phyloP scores from a whole-genome alignment of 2,888 invertebrate species.

The Drosophila tanythrix region DNA sequence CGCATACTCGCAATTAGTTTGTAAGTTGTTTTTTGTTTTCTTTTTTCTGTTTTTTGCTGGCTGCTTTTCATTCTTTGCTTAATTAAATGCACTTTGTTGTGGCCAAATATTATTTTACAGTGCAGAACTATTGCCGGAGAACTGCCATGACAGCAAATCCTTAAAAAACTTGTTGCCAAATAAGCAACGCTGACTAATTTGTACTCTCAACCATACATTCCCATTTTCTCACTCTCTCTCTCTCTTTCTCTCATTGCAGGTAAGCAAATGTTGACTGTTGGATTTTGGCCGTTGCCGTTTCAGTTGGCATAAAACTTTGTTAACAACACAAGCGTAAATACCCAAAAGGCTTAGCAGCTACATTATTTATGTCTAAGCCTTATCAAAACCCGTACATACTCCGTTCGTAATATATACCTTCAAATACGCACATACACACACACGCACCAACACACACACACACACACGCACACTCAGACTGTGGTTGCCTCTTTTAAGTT shows the following conservation, averaged over 20 bases:
- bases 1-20: neutral
- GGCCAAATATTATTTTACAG: conserved; percentile 73
- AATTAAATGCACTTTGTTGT: conserved; percentile 76
- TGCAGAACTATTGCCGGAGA: conserved; percentile 31
- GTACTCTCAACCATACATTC: conserved; percentile 1
- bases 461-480: neutral
- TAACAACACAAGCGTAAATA: conserved; percentile 77
- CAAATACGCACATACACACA: neutral
- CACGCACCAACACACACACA: neutral
- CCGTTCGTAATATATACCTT: conserved; percentile 19
- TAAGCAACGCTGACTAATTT: conserved; percentile 57
- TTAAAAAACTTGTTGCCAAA: conserved; percentile 52
- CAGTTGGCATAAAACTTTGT: conserved; percentile 60
- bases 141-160: conserved; percentile 40
- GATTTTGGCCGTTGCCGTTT: conserved; percentile 11
- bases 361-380: conserved; percentile 73
- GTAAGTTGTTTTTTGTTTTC: conserved; percentile 4
- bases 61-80: conserved; percentile 64
- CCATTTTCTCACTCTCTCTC: conserved; percentile 8
- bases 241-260: conserved; percentile 51
- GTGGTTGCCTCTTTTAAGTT: conserved; percentile 16
- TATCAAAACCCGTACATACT: conserved; percentile 53
- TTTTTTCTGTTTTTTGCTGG: conserved; percentile 27
- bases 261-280: conserved; percentile 41
- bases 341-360: conserved; percentile 76